Percentiles rank a stretch among this genome's conserved stretches.
These are phyloP conservation scores for Amphipyra tragopoginis DNA, from an alignment of 2,888 invertebrate genomes.

Conservation along the genomic window DNA sequence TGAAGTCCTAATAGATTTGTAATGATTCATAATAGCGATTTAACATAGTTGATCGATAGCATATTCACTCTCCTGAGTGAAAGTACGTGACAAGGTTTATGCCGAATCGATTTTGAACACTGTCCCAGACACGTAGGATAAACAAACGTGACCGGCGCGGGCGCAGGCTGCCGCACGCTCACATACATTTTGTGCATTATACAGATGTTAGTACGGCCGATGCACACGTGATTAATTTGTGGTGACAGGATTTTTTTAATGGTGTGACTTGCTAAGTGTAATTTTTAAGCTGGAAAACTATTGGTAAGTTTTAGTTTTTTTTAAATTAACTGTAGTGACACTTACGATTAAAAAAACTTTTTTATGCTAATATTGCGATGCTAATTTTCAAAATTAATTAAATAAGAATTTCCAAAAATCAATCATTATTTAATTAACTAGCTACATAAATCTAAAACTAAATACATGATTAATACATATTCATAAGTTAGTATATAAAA, in stretches of 20 bases:
- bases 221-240: slow-evolving; percentile 41
- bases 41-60: slow-evolving; percentile 23
- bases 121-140: slow-evolving; percentile 56
- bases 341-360: too few species aligned
- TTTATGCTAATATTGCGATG: too few species aligned
- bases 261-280: slow-evolving; percentile 43
- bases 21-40: slow-evolving; percentile 26
- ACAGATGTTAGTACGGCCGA: slow-evolving; percentile 37
- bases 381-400: too few species aligned
- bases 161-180: slow-evolving; percentile 35
- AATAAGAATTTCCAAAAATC: too few species aligned
- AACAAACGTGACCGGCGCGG: slow-evolving; percentile 61
- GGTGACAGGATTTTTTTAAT: slow-evolving; percentile 29
- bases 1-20: slow-evolving; percentile 7
- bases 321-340: background rate
- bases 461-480: too few species aligned
- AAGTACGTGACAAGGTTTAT: slow-evolving; percentile 65
- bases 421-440: too few species aligned
- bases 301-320: slow-evolving; percentile 29
- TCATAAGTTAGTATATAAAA: too few species aligned
- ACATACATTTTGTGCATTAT: slow-evolving; percentile 40
- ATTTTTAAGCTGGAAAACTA: slow-evolving; percentile 14
- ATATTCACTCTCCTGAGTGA: slow-evolving; percentile 46
- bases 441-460: too few species aligned
- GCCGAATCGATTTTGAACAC: slow-evolving; percentile 48